A percentile compares a stretch with the other conserved stretches of the same genome.
Conservation (phyloP, 2,797 vertebrate species). For the Neosilurus hyrtlii region DNA sequence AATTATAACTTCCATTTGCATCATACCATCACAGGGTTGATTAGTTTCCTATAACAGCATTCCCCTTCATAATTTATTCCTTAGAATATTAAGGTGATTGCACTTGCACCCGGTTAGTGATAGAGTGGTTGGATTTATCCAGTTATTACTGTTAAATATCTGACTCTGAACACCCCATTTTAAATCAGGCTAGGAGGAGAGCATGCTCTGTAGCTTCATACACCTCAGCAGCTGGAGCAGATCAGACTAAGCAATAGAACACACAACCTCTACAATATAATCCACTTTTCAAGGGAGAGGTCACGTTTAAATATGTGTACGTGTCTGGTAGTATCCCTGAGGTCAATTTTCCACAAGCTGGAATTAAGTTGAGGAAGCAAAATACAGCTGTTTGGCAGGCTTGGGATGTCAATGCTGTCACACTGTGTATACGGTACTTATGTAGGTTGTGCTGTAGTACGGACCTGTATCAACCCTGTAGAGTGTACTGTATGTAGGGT, state of each 20-base stretch:
- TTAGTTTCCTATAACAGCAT: not conserved
- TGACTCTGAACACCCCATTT: slow-evolving; percentile 21
- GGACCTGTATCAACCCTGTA: not conserved
- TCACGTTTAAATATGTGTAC: not conserved
- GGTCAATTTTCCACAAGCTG: slow-evolving; percentile 16
- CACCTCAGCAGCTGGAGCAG: slow-evolving; percentile 16
- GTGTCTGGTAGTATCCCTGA: not conserved
- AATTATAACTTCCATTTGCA: not conserved
- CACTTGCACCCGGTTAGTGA: not conserved
- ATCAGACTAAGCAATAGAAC: slow-evolving; percentile 9
- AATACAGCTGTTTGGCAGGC: not conserved
- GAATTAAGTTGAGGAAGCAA: slow-evolving; percentile 5
- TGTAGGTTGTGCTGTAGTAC: not conserved
- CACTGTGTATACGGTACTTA: not conserved
- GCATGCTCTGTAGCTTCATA: slow-evolving; percentile 12
- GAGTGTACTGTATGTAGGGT: slow-evolving; percentile 38
- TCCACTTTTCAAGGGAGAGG: not conserved
- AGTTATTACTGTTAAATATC: slow-evolving; percentile 29
- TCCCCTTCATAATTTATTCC: not conserved
- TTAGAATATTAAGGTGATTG: not conserved
- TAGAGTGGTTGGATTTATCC: slow-evolving; percentile 25
- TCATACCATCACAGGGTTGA: not conserved
- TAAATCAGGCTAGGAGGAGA: slow-evolving; percentile 3
- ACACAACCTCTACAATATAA: slow-evolving; percentile 4
- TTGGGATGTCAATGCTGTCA: not conserved